Conservation (phyloP, 2,797 vertebrate genomes). For the Tapirus indicus region DNA sequence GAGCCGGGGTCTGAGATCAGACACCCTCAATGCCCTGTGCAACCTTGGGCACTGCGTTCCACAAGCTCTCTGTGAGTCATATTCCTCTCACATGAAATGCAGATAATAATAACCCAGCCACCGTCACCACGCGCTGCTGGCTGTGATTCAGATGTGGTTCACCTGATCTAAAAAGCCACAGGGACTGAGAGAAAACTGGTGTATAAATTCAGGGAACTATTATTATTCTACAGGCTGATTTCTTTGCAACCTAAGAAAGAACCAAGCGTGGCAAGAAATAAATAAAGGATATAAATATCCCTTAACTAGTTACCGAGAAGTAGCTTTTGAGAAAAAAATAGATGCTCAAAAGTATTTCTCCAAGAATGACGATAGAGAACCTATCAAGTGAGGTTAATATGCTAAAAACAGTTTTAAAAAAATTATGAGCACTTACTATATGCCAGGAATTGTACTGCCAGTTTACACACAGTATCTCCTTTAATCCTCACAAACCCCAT, state of each 20-base stretch:
- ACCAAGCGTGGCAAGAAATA: background rate
- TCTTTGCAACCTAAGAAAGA: constrained; percentile 41
- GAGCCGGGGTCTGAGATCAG: background rate
- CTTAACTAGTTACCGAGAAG: background rate
- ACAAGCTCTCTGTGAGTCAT: background rate
- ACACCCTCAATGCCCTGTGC: background rate
- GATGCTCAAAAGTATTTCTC: background rate
- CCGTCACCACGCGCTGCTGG: background rate
- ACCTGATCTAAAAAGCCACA: background rate
- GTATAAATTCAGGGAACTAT: background rate
- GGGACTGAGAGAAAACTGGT: background rate
- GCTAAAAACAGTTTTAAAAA: background rate
- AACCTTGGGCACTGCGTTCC: background rate
- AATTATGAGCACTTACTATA: background rate
- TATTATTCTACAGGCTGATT: background rate
- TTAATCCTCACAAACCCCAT: background rate
- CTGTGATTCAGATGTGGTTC: background rate
- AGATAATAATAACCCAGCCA: background rate
- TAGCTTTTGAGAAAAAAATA: constrained; percentile 36
- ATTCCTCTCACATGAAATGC: background rate
- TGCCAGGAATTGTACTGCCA: too few relatives aligned
- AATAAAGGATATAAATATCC: background rate
- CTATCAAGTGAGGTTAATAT: background rate
- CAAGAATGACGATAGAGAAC: background rate
- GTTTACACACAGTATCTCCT: background rate